phyloP scores from a whole-genome alignment of 2,797 vertebrate species.

The Bucorvus abyssinicus region DNA sequence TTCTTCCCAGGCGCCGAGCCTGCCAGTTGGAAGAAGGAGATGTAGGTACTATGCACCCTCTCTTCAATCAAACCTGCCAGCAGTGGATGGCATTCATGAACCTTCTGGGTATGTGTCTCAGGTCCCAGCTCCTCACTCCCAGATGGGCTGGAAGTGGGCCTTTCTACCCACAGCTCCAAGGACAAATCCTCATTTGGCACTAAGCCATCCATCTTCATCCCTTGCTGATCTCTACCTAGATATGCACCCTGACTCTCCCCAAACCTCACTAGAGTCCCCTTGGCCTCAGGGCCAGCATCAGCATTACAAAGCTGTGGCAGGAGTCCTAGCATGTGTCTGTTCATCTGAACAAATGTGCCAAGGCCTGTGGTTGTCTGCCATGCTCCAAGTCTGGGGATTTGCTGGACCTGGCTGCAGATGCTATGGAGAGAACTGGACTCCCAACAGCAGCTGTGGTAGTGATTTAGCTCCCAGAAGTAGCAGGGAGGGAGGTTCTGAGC shows the following conservation, averaged over 20 bases:
- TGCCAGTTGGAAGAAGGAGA: conserved; percentile 92
- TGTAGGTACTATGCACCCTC: conserved; percentile 83
- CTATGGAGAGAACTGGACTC: background rate
- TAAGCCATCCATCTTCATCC: background rate
- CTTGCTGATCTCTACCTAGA: background rate
- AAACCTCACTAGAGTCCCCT: background rate
- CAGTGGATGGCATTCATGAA: conserved; percentile 93
- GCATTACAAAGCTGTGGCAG: background rate
- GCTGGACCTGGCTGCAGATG: background rate
- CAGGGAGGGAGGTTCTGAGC: background rate
- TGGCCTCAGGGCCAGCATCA: background rate
- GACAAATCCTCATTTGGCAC: background rate
- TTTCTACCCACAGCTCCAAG: background rate
- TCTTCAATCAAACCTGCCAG: conserved; percentile 83
- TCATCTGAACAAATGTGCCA: background rate
- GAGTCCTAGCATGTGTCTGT: background rate
- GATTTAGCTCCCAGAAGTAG: background rate
- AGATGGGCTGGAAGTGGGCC: background rate
- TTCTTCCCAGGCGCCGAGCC: conserved; percentile 79
- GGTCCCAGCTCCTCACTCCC: background rate
- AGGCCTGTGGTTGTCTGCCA: background rate
- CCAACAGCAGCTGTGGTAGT: background rate
- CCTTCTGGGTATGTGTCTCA: conserved; percentile 79
- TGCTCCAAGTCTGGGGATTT: background rate
- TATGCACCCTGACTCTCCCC: background rate